A percentile compares a stretch with the other conserved stretches of the same genome.
Evolutionary conservation across 2,113 vertebrate species (phyloP).

Genomic region (Nanorana parkeri): DNA sequence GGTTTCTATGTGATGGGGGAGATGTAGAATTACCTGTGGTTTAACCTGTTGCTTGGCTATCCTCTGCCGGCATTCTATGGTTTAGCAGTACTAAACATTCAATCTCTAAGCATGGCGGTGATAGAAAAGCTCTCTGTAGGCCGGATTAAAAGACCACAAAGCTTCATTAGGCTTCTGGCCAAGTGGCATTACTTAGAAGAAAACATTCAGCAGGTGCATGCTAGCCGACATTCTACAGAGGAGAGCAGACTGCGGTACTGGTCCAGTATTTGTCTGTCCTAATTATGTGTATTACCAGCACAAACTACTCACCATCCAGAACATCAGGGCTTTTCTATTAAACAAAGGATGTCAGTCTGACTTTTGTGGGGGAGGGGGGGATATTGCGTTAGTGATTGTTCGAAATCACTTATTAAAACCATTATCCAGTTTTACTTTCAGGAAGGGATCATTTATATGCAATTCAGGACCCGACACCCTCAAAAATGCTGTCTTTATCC

Average conservation of each 20-base stretch:
- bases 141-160: constrained; percentile 34
- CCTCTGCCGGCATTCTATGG: constrained; percentile 18
- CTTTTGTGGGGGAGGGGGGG: no score
- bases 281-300: no score
- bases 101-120: neutral
- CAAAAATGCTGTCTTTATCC: no score
- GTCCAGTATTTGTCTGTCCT: no score
- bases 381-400: no score
- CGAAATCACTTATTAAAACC: no score
- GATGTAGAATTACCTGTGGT: neutral
- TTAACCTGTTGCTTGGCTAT: neutral
- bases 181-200: neutral
- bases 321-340: no score
- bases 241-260: neutral
- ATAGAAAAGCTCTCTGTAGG: neutral
- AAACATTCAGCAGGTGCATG: neutral
- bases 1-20: neutral
- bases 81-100: constrained; percentile 34
- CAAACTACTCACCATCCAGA: no score
- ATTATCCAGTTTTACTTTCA: no score
- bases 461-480: no score
- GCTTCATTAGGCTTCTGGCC: constrained; percentile 37
- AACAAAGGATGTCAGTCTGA: no score
- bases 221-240: neutral
- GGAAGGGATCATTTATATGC: no score